phyloP scores from a whole-genome alignment of 2,113 vertebrate genomes.

The Epinephelus lanceolatus region DNA sequence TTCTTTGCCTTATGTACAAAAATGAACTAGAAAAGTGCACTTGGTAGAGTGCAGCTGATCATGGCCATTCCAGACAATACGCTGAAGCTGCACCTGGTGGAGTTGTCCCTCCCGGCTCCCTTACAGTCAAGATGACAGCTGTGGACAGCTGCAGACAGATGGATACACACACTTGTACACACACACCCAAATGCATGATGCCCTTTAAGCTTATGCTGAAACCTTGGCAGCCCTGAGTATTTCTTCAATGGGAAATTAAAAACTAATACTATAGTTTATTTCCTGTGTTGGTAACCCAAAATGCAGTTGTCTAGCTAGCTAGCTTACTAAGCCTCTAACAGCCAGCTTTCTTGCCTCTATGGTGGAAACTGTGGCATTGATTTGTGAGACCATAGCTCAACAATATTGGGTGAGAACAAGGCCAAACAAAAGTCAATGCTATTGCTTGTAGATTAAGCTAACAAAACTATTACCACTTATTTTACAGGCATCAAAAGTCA shows the following conservation, averaged over 20 bases:
- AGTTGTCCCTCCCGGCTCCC: no score
- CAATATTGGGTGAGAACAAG: slow-evolving; percentile 2
- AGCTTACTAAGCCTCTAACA: not conserved
- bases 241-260: not conserved
- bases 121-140: no score
- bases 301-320: not conserved
- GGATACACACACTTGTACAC: no score
- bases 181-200: no score
- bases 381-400: not conserved
- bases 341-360: not conserved
- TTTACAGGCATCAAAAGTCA: not conserved
- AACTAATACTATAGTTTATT: not conserved
- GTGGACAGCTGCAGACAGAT: no score
- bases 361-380: not conserved
- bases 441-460: not conserved
- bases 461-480: not conserved
- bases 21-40: no score
- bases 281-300: not conserved
- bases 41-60: no score
- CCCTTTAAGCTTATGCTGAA: no score
- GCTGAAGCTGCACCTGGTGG: no score
- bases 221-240: no score
- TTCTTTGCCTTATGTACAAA: no score
- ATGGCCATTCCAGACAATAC: no score
- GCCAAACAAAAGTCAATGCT: not conserved